Percentiles rank a stretch among this genome's conserved stretches.
Evolutionary conservation across 2,888 invertebrate species (phyloP).

Genomic region (Trichogramma evanescens): DNA sequence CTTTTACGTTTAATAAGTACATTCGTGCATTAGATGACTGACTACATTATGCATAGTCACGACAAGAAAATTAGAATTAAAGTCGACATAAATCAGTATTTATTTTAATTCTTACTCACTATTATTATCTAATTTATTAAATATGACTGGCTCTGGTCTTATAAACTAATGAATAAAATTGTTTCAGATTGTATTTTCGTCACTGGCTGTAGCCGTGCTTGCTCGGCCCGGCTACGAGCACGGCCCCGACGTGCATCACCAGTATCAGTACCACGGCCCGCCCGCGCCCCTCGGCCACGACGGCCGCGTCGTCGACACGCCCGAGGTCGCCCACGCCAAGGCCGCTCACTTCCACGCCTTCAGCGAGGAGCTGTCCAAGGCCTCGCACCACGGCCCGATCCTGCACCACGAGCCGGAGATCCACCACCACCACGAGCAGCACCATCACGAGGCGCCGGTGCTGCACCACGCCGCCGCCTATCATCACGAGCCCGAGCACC

Average conservation of each 20-base stretch:
- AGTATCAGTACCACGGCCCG: conserved; percentile 33
- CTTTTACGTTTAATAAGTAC: too few relatives aligned
- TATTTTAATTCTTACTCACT: too few relatives aligned
- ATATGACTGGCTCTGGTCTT: neutral
- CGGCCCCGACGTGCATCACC: conserved; percentile 13
- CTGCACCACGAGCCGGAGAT: conserved; percentile 3
- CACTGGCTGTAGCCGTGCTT: conserved; percentile 21
- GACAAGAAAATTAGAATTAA: too few relatives aligned
- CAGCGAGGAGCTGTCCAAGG: conserved; percentile 24
- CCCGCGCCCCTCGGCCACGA: conserved; percentile 34
- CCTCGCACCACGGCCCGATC: conserved; percentile 11
- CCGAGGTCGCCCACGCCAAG: conserved; percentile 37
- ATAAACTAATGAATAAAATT: neutral
- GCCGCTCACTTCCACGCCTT: conserved; percentile 32
- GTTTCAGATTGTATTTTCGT: conserved; percentile 25
- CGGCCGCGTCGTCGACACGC: conserved; percentile 33
- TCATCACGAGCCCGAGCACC: conserved; percentile 20
- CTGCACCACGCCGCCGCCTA: conserved; percentile 7
- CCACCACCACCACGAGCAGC: conserved; percentile 5
- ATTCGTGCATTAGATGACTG: too few relatives aligned
- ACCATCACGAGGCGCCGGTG: conserved; percentile 5
- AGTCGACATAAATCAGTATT: too few relatives aligned
- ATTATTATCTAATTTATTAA: too few relatives aligned
- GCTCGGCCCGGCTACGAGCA: conserved; percentile 25
- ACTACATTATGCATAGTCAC: too few relatives aligned